phyloP scores from a whole-genome alignment of 2,888 invertebrate genomes.

The Ceratothoa steindachneri region DNA sequence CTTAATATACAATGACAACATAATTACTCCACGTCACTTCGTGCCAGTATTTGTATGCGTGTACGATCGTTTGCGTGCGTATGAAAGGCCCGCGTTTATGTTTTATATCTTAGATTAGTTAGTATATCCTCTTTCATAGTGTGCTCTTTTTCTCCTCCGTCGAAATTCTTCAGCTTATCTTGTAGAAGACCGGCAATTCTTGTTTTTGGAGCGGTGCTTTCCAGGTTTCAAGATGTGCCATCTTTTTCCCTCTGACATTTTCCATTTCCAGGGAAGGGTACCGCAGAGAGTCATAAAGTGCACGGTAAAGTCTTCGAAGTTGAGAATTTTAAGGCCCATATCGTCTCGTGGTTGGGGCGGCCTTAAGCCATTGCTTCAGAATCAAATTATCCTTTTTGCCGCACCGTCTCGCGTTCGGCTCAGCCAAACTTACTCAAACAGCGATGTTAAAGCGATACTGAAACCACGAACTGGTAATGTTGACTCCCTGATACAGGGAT shows the following conservation, averaged over 20 bases:
- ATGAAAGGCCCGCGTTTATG: too few relatives aligned
- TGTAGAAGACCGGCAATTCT: neutral
- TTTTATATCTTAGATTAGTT: neutral
- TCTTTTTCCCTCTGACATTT: conserved; percentile 47
- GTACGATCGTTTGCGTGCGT: too few relatives aligned
- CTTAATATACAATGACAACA: too few relatives aligned
- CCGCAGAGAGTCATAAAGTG: conserved; percentile 45
- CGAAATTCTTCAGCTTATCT: conserved; percentile 1
- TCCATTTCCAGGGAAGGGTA: conserved; percentile 45
- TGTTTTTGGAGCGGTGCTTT: conserved; percentile 10
- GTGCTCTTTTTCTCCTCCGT: neutral
- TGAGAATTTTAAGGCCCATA: conserved; percentile 35
- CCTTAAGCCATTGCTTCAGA: conserved; percentile 22
- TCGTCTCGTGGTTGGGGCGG: neutral
- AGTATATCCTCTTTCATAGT: neutral
- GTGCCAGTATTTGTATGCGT: too few relatives aligned
- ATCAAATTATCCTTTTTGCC: conserved; percentile 29
- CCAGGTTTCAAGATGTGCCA: conserved; percentile 37
- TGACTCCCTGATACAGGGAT: neutral
- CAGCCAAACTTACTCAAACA: neutral
- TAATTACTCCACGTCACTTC: too few relatives aligned
- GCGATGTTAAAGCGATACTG: conserved; percentile 16
- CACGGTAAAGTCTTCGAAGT: conserved; percentile 38
- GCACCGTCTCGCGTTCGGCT: neutral
- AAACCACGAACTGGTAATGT: conserved; percentile 19